Evolutionary conservation across 2,888 invertebrate species (phyloP), one percentile per base, ranked within the genome.

Genomic region (Tipula confusa): DNA sequence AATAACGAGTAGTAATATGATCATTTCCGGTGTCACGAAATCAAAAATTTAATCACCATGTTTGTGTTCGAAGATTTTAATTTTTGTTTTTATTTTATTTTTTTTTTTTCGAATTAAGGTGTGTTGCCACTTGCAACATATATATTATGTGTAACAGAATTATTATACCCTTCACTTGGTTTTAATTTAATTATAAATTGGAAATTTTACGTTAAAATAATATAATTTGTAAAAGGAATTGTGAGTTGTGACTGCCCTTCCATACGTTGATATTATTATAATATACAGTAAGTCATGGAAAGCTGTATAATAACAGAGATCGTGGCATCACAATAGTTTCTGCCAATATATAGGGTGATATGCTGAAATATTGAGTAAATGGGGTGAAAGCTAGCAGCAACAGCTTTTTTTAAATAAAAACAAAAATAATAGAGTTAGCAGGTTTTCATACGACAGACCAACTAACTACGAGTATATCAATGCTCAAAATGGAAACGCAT

Each of bases 11-110:
- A 13, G 11, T 33, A 33, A 38, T 38, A 24, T 13, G 64, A 64
- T 64, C 64, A 24, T 64, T 64, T 64, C 64, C 64, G 64, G 64
- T 64, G 64, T 64, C 64, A 64, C 64, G 24, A 64, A 64, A 64
- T 24, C 24, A 18, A 64, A 64, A 64, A 64, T 64, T 24, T 64
- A 64, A 64, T 64, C 64, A 24, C 64, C 64, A 24, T 24, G 64
- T 64, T n/a, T 64, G 24, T 24, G 64, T 64, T 64, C 64, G 24
- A 24, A 24, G 24, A 38, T 1, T 11, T 38, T 38, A n/a, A n/a
- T n/a, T n/a, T n/a, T n/a, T n/a, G n/a, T 24, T 64, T 43, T 43
- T 43, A 43, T 5, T 18, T 43, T 43, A 9, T 43, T 43, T 43
- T 0, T 33, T 33, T 33, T 43, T 15, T 15, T 15, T 43, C 43